Percentiles rank a stretch among this genome's conserved stretches.
Conservation (phyloP, 2,113 vertebrate genomes). For the Platichthys stellatus region DNA sequence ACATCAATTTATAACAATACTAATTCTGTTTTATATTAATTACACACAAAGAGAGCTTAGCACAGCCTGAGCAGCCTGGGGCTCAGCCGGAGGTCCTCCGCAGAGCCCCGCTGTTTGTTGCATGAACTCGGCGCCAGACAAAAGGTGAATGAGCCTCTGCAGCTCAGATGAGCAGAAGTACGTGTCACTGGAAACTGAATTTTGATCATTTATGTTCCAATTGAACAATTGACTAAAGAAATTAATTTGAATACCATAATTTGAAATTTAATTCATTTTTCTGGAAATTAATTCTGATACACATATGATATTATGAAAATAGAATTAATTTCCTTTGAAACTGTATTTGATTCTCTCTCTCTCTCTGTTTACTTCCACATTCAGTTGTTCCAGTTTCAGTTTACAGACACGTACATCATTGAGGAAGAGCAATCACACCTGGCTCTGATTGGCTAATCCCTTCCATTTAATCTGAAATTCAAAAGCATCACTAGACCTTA, state of each 20-base stretch:
- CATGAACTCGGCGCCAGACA: conserved; percentile 34
- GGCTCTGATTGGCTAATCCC: not conserved
- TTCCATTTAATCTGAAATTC: not conserved
- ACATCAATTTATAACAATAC: conserved; percentile 16
- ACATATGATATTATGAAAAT: not conserved
- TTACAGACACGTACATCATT: not conserved
- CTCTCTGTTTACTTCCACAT: not conserved
- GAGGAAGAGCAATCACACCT: too few species aligned
- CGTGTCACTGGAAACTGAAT: not conserved
- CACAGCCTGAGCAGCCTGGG: conserved; percentile 42
- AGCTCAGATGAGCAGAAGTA: conserved; percentile 24
- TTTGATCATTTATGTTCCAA: not conserved
- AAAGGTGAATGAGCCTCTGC: conserved; percentile 42
- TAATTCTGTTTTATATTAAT: conserved; percentile 30
- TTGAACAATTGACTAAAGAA: not conserved
- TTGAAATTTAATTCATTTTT: not conserved
- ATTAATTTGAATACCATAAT: not conserved
- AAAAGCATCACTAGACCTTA: too few species aligned
- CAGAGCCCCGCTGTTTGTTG: conserved; percentile 40
- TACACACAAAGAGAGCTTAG: conserved; percentile 15
- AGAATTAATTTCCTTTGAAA: not conserved
- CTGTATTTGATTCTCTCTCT: not conserved
- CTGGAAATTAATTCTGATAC: not conserved
- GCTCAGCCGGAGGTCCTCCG: conserved; percentile 51
- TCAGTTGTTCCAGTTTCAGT: not conserved